Conservation (phyloP, 2,797 vertebrate genomes). For the Chaenodraco wilsoni region DNA sequence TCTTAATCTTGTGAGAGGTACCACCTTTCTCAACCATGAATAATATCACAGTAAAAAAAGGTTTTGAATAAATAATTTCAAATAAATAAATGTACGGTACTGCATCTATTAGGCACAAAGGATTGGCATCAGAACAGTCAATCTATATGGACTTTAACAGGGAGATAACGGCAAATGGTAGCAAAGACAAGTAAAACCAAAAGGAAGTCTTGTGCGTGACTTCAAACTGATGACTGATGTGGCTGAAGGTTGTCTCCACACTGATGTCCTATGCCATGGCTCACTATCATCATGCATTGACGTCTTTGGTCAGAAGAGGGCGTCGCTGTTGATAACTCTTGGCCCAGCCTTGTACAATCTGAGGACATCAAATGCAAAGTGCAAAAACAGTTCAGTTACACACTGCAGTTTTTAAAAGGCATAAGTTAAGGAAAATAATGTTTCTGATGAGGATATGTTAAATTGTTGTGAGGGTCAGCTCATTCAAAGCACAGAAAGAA, state of each 20-base stretch:
- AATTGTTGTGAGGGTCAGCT: not conserved
- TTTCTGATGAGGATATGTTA: not conserved
- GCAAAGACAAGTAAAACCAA: slow-evolving; percentile 1
- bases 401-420: not conserved
- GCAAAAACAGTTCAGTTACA: slow-evolving; percentile 1
- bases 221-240: slow-evolving; percentile 23
- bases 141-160: not conserved
- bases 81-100: slow-evolving; percentile 72
- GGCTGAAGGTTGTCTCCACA: slow-evolving; percentile 9
- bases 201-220: slow-evolving; percentile 10
- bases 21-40: slow-evolving; percentile 20
- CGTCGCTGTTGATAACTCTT: slow-evolving; percentile 85
- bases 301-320: slow-evolving; percentile 86
- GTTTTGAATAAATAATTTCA: slow-evolving; percentile 73
- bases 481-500: not conserved
- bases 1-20: not conserved
- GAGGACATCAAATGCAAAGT: slow-evolving; percentile 47
- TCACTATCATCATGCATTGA: slow-evolving; percentile 76
- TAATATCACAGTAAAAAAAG: slow-evolving; percentile 33
- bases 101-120: slow-evolving; percentile 49
- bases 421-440: not conserved
- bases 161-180: slow-evolving; percentile 15
- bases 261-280: slow-evolving; percentile 19
- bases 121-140: slow-evolving; percentile 35
- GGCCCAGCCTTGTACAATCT: slow-evolving; percentile 90